Evolutionary conservation across 2,797 vertebrate species (phyloP).

Genomic region (Tapirus indicus): DNA sequence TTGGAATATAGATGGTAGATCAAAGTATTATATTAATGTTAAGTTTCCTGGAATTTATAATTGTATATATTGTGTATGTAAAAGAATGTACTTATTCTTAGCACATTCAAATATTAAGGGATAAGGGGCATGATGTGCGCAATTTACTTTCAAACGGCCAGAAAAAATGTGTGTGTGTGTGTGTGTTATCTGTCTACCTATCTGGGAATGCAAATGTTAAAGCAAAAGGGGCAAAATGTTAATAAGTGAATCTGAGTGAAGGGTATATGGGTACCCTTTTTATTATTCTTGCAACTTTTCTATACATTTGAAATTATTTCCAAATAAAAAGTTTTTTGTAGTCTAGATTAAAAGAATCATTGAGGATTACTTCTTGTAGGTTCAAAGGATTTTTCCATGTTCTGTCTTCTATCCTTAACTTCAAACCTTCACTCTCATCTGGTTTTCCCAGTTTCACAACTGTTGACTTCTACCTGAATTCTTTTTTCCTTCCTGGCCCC

Average conservation of each 20-base stretch:
- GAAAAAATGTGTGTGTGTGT: background rate
- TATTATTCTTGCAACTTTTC: background rate
- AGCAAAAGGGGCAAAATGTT: background rate
- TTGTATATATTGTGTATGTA: background rate
- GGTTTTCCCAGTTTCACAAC: constrained; percentile 19
- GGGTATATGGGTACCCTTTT: background rate
- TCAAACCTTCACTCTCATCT: background rate
- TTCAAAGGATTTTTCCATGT: background rate
- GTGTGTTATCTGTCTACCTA: background rate
- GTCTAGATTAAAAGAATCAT: background rate
- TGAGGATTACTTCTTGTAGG: background rate
- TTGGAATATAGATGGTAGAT: background rate
- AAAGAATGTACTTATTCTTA: background rate
- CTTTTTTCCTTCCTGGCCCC: background rate
- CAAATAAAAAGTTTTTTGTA: background rate
- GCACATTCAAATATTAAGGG: background rate
- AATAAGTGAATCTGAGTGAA: constrained; percentile 2
- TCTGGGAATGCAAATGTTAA: background rate
- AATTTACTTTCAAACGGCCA: background rate
- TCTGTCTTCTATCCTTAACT: background rate
- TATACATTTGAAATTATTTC: constrained; percentile 15
- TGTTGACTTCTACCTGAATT: background rate
- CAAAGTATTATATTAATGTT: background rate
- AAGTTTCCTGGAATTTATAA: background rate
- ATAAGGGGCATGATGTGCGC: background rate